A percentile compares a stretch with the other conserved stretches of the same genome.
Conservation (phyloP, 2,113 vertebrate genomes). For the Poecilia latipinna region DNA sequence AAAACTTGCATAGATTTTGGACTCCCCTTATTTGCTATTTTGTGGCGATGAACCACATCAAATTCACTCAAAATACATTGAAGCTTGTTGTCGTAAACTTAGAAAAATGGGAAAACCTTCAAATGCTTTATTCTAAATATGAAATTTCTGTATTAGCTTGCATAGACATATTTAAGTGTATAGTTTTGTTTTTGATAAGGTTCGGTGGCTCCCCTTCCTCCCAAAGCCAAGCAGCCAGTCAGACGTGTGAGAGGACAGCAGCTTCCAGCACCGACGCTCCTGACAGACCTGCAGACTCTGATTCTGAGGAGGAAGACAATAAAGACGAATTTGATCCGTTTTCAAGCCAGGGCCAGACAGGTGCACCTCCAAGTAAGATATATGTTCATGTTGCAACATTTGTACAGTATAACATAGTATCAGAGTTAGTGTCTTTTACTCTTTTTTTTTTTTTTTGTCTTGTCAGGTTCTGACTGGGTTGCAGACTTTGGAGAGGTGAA, state of each 20-base stretch:
- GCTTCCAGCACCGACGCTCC: slow-evolving; percentile 50
- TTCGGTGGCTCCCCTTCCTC: slow-evolving; percentile 85
- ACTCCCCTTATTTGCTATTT: too few relatives aligned
- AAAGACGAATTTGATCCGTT: slow-evolving; percentile 70
- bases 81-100: too few relatives aligned
- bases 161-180: background rate
- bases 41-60: too few relatives aligned
- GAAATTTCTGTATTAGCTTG: background rate
- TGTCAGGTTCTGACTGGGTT: slow-evolving; percentile 82
- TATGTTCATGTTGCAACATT: background rate
- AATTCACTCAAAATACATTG: too few relatives aligned
- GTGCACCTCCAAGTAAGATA: slow-evolving; percentile 59
- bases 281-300: slow-evolving; percentile 64
- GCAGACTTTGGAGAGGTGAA: slow-evolving; percentile 85
- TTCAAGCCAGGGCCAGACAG: slow-evolving; percentile 39
- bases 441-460: slow-evolving; percentile 6
- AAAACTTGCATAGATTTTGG: too few relatives aligned
- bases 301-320: slow-evolving; percentile 71
- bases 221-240: slow-evolving; percentile 77
- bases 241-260: slow-evolving; percentile 52
- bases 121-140: too few relatives aligned
- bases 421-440: slow-evolving; percentile 4
- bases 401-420: background rate
- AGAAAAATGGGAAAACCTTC: too few relatives aligned
- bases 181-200: slow-evolving; percentile 67